Evolutionary conservation across 1,140 invertebrate genomes (phyloP).

Genomic region (Steinernema khuongi): DNA sequence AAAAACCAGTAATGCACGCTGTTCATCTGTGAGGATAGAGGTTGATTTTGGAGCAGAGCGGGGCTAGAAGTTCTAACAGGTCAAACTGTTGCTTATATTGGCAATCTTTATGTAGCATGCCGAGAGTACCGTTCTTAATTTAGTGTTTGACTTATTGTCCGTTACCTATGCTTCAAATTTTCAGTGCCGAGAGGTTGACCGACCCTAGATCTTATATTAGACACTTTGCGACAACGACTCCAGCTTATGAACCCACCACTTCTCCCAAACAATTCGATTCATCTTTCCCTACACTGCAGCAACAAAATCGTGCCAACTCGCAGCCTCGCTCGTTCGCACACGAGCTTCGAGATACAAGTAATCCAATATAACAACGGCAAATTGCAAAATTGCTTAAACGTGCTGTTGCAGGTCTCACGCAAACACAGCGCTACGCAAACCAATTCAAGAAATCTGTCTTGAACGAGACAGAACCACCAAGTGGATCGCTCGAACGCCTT

Average conservation of each 20-base stretch:
- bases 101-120: too few relatives aligned
- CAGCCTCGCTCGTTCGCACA: slow-evolving; percentile 8
- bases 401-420: neutral
- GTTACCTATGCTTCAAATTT: too few relatives aligned
- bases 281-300: neutral
- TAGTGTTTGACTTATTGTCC: too few relatives aligned
- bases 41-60: too few relatives aligned
- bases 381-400: neutral
- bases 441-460: neutral
- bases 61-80: too few relatives aligned
- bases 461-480: neutral
- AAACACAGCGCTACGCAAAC: slow-evolving; percentile 6
- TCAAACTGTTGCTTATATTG: too few relatives aligned
- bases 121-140: too few relatives aligned
- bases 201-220: slow-evolving; percentile 15
- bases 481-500: neutral
- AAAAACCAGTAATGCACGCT: too few relatives aligned
- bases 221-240: slow-evolving; percentile 13
- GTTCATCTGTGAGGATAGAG: too few relatives aligned
- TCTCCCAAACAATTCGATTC: neutral
- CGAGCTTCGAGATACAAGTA: slow-evolving; percentile 13
- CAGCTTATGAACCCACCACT: neutral
- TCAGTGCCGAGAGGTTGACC: slow-evolving; percentile 4
- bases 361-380: neutral
- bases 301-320: slow-evolving; percentile 1